phyloP scores from a whole-genome alignment of 1,140 invertebrate species.

The Ericerus pela region DNA sequence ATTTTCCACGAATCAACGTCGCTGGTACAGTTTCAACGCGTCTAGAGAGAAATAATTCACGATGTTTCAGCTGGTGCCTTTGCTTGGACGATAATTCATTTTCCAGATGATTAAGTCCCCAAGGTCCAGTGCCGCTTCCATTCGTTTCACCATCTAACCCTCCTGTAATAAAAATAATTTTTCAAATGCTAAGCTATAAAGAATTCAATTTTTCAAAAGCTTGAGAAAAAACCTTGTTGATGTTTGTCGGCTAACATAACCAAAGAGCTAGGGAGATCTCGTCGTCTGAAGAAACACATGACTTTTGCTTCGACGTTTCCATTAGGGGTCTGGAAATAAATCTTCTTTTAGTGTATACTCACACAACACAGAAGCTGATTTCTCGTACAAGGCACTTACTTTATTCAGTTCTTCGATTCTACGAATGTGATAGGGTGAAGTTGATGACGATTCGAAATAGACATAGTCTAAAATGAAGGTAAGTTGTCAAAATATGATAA shows the following conservation, averaged over 20 bases:
- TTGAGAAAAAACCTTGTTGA: constrained; percentile 51
- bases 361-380: constrained; percentile 44
- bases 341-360: neutral
- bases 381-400: constrained; percentile 32
- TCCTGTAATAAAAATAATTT: neutral
- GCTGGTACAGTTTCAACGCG: constrained; percentile 96
- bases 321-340: constrained; percentile 58
- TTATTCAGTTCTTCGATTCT: constrained; percentile 98
- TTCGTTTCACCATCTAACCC: neutral
- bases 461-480: constrained; percentile 77
- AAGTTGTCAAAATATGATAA: constrained; percentile 8
- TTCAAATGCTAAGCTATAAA: neutral
- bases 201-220: constrained; percentile 34
- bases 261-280: constrained; percentile 84
- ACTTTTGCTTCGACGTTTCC: constrained; percentile 99
- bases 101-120: neutral
- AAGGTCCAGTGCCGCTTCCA: neutral
- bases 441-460: constrained; percentile 93
- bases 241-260: constrained; percentile 95
- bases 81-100: constrained; percentile 44
- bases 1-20: constrained; percentile 97
- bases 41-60: constrained; percentile 93
- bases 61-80: constrained; percentile 88
- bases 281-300: constrained; percentile 95
- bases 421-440: constrained; percentile 91